Percentiles rank a stretch among this genome's conserved stretches.
Conservation (phyloP, 2,888 invertebrate species). For the Cosmopolites sordidus region DNA sequence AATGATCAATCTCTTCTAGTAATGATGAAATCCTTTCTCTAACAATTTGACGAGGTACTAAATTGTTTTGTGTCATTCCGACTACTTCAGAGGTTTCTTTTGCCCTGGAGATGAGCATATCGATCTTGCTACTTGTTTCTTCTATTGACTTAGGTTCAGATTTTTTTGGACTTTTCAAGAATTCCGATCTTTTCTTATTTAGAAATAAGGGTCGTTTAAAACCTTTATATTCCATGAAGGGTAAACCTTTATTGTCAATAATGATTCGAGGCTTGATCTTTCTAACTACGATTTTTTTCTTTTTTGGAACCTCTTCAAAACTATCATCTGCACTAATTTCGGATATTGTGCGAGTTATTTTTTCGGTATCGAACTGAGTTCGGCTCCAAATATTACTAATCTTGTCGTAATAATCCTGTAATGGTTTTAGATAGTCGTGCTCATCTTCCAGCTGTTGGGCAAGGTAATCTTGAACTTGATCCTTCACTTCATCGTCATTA, state of each 20-base stretch:
- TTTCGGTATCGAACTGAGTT: background rate
- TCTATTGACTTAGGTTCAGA: slow-evolving; percentile 28
- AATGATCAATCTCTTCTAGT: slow-evolving; percentile 38
- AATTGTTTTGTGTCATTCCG: slow-evolving; percentile 20
- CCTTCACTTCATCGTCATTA: slow-evolving; percentile 39
- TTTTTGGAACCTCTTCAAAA: slow-evolving; percentile 17
- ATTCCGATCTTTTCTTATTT: slow-evolving; percentile 10
- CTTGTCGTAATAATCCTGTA: slow-evolving; percentile 21
- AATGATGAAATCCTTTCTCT: slow-evolving; percentile 39
- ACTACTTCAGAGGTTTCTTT: slow-evolving; percentile 29
- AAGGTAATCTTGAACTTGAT: slow-evolving; percentile 38
- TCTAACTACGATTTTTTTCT: slow-evolving; percentile 33
- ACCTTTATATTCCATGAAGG: slow-evolving; percentile 40
- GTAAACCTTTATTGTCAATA: slow-evolving; percentile 39
- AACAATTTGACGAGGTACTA: slow-evolving; percentile 37
- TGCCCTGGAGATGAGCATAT: slow-evolving; percentile 36
- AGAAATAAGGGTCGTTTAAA: slow-evolving; percentile 36
- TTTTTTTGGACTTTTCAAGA: background rate
- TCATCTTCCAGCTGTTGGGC: slow-evolving; percentile 34
- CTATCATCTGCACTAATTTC: background rate
- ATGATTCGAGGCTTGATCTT: slow-evolving; percentile 39
- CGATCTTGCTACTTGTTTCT: slow-evolving; percentile 35
- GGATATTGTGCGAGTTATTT: background rate
- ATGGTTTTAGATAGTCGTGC: slow-evolving; percentile 12
- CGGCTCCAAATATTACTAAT: slow-evolving; percentile 12